phyloP scores from a whole-genome alignment of 1,140 invertebrate genomes.

The Andrena cerasifolii region DNA sequence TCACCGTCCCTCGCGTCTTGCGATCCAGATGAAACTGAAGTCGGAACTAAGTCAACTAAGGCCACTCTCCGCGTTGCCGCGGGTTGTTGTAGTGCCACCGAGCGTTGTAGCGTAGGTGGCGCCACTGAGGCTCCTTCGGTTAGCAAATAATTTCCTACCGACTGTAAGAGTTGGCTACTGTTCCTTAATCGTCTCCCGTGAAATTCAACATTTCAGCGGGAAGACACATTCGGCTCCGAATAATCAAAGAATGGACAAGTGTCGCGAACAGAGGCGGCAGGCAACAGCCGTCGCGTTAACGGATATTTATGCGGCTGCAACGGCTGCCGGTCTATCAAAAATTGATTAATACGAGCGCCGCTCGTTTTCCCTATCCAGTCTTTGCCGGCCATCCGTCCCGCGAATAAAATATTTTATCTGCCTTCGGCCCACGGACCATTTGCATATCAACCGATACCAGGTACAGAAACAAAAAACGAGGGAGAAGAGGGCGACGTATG shows the following conservation, averaged over 20 bases:
- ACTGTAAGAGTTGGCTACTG: no score
- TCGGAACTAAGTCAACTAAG: no score
- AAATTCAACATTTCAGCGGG: no score
- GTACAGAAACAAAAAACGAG: conserved; percentile 7
- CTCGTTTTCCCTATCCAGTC: conserved; percentile 1
- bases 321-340: conserved; percentile 19
- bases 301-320: conserved; percentile 41
- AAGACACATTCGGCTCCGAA: no score
- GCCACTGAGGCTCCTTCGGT: no score
- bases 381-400: conserved; percentile 7
- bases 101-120: no score
- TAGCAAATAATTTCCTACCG: no score
- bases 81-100: no score
- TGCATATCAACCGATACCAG: conserved; percentile 51
- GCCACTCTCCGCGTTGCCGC: no score
- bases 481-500: conserved; percentile 14
- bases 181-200: no score
- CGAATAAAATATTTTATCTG: conserved; percentile 55
- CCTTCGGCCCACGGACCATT: conserved; percentile 42
- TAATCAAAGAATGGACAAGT: no score
- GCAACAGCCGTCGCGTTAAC: conserved; percentile 23
- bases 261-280: not conserved
- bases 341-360: conserved; percentile 49
- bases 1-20: not conserved
- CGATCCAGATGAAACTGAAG: not conserved